These are phyloP conservation scores for Cladopsammia gracilis DNA, from an alignment of 64 coral and sea anemone genomes.

Conservation along the genomic window DNA sequence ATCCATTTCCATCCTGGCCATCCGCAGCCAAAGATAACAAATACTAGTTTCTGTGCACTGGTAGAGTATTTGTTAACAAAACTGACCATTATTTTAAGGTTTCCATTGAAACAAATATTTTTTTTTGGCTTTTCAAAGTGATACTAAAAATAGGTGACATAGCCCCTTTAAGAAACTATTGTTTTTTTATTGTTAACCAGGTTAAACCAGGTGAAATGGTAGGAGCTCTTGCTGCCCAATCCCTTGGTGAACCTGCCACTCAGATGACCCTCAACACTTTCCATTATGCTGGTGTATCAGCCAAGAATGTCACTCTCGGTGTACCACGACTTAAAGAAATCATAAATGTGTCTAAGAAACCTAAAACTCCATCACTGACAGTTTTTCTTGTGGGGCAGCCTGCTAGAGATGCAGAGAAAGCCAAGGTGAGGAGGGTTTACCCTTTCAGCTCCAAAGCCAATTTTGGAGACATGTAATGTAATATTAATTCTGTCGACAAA, in stretches of 20 bases:
- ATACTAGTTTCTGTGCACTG: no score
- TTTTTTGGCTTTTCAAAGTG: not conserved
- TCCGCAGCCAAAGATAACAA: no score
- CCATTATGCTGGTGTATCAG: constrained; percentile 99
- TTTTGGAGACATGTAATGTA: no score
- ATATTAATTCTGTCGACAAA: no score
- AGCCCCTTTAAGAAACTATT: not conserved
- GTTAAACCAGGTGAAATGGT: constrained; percentile 99
- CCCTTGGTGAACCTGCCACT: constrained; percentile 98
- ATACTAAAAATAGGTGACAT: no score
- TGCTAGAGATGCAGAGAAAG: constrained; percentile 98
- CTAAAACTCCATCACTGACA: constrained; percentile 98
- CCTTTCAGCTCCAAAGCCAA: no score
- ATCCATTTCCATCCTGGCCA: no score
- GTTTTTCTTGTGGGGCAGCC: constrained; percentile 95
- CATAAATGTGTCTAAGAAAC: constrained; percentile 98
- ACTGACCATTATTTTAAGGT: no score
- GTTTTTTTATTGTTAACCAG: constrained; percentile 19
- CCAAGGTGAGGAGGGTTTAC: constrained; percentile 72
- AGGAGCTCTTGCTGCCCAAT: constrained; percentile 94
- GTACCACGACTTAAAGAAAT: constrained; percentile 98
- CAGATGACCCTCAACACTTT: constrained; percentile 99
- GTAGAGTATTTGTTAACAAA: no score
- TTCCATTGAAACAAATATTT: no score
- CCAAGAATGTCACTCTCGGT: constrained; percentile 98